Base-by-base conservation (phyloP, 1,140 invertebrate genomes). In the Coenobita brevimanus region DNA sequence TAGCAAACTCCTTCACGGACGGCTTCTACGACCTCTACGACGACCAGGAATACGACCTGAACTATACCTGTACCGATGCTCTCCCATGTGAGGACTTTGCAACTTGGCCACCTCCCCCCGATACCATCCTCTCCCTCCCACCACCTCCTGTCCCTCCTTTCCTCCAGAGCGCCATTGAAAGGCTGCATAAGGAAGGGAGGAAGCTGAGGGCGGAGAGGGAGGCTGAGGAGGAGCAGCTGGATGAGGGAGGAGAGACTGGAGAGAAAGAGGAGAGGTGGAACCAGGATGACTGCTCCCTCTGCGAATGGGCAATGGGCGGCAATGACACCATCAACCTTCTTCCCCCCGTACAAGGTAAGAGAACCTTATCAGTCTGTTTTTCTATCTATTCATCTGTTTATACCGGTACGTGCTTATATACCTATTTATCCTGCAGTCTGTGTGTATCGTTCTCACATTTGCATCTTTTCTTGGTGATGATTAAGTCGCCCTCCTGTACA, bases 21-120 rank as follows among this genome's bases (percentile, higher is more conserved):
- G 84, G 84, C 15, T 85, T 85, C 82, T 50, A 38, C 27, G 64
- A 87, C 76, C 75, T 80, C 43, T 57, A 80, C 3, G 36, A 54
- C 50, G 50, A 54, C 60, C 69, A 87, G 27, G 64, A 83, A 21
- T 75, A 87, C 43, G 84, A 87, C 60, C 84, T 87, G 1, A 87
- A 87, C 84, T 87, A 87, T 76, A 87, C 84, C 21, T 87, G 84
- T 50, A 87, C 84, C 17, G 84, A 87, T 62, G 54, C 84, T 27
- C 67, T 87, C 57, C 60, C 62, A 30, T 87, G 84, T 64, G 84
- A 87, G 17, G 84, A 80, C 43, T 87, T 87, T 36, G 43, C 76
- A 60, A 24, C 41, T 21, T 46, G 79, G 8, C 84, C 84, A 27
- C 76, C 84, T 0, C 84, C 84, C n/a, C 84, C 84, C 21, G 84